Base-by-base conservation (phyloP, 1,140 invertebrate genomes). In the Centruroides vittatus region DNA sequence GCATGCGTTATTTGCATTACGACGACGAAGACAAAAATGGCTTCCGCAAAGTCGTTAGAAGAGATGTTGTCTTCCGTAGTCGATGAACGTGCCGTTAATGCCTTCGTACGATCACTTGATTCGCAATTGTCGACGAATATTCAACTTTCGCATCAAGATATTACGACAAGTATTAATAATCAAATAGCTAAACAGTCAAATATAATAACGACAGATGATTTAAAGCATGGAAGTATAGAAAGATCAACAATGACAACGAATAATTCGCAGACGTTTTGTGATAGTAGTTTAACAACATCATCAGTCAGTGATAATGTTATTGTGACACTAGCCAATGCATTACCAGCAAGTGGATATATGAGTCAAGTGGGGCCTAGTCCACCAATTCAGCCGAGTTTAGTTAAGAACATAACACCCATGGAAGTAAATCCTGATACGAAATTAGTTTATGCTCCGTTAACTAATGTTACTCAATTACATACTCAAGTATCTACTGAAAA, bases 41-140 rank as follows among this genome's bases (percentile, higher is more conserved):
- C 89, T 88, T 89, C 88, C 79, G 84, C 85, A 79, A 89, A 91
- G 82, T 59, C 91, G 83, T 82, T 93, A 79, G 89, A 93, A 81
- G 87, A 91, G 84, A 86, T 89, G 84, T 84, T 93, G 73, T 88
- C 84, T 81, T 87, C 85, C 80, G 87, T 88, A 80, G 85, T 89
- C 72, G 87, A 90, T 78, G 86, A 88, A 81, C 88, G 84, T 72
- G 86, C 84, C 72, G 86, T 90, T 71, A 88, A 80, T 78, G 86
- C 86, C 68, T 82, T 90, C 72, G 86, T 90, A 70, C 87, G 86
- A 69, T 86, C 87, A 64, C 79, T 90, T 69, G 86, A 89, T 79
- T 86, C 84, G 68, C 85, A 86, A 74, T 80, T 89, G 58, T 70
- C 75, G 8, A 41, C 41, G 67, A 71, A 70, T 81, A 82, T 70